These are phyloP conservation scores for Syrrhaptes paradoxus DNA, from an alignment of 2,113 vertebrate species.

Conservation along the genomic window DNA sequence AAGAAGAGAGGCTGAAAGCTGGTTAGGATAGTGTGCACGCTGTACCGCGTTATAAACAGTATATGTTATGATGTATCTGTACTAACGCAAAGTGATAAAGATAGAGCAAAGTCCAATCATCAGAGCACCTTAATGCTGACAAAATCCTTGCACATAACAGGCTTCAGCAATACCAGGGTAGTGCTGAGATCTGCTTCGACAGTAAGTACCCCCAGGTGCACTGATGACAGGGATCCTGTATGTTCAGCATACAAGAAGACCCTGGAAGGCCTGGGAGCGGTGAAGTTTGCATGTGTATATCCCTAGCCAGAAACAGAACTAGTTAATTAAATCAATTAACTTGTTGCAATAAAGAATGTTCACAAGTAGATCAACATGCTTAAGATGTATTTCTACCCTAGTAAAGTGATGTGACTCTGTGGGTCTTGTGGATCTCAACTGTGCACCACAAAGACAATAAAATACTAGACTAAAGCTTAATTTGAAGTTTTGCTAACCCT, in stretches of 20 bases:
- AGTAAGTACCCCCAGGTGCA: background rate
- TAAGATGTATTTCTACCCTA: background rate
- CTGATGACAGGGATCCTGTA: background rate
- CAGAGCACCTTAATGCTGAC: background rate
- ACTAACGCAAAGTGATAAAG: background rate
- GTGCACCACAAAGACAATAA: background rate
- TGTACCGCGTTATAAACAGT: background rate
- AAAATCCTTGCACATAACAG: background rate
- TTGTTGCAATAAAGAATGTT: background rate
- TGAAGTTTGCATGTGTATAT: fast-evolving
- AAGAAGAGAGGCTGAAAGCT: background rate
- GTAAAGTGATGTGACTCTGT: background rate
- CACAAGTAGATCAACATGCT: background rate
- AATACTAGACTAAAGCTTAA: background rate
- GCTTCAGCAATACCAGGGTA: background rate
- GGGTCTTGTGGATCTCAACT: background rate
- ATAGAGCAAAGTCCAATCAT: background rate
- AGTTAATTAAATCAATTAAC: background rate
- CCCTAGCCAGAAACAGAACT: background rate
- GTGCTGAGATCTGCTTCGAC: background rate
- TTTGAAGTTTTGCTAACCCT: background rate
- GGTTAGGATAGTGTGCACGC: background rate
- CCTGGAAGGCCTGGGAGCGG: fast-evolving
- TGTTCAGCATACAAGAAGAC: fast-evolving
- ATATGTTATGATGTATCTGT: background rate